Percentiles rank a stretch among this genome's conserved stretches.
Conservation (phyloP, 2,797 vertebrate genomes). For the Bucorvus abyssinicus region DNA sequence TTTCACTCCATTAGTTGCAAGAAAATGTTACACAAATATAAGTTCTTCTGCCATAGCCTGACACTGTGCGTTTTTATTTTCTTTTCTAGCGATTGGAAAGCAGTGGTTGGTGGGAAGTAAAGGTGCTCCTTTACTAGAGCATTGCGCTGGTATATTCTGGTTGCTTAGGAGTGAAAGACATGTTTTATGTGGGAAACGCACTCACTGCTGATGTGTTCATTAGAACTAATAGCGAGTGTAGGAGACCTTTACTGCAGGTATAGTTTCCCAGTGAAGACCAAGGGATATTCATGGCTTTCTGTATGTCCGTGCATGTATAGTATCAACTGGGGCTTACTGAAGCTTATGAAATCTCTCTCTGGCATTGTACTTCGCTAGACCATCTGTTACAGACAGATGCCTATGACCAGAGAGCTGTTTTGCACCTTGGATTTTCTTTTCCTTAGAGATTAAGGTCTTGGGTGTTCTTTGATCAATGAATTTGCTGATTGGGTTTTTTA, state of each 20-base stretch:
- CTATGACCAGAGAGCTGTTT: background rate
- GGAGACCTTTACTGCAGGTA: background rate
- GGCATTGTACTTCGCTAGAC: background rate
- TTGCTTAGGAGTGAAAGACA: background rate
- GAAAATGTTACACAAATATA: background rate
- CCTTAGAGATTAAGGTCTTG: background rate
- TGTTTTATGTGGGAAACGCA: background rate
- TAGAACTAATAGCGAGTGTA: background rate
- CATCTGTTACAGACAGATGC: background rate
- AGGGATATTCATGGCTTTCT: background rate
- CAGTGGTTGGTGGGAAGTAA: background rate
- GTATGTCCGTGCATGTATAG: background rate
- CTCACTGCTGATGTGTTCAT: background rate
- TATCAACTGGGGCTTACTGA: background rate
- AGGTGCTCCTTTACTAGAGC: background rate
- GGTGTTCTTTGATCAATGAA: background rate
- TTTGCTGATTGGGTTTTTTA: background rate
- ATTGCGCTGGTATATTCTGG: background rate
- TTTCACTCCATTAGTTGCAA: background rate
- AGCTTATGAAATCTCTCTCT: background rate
- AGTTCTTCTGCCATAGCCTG: background rate
- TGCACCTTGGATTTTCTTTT: background rate
- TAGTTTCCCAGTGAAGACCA: background rate
- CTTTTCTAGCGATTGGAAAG: background rate
- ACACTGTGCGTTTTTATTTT: background rate